These are phyloP conservation scores for Serrognathus titanus DNA, from an alignment of 2,888 invertebrate genomes.

Conservation along the genomic window DNA sequence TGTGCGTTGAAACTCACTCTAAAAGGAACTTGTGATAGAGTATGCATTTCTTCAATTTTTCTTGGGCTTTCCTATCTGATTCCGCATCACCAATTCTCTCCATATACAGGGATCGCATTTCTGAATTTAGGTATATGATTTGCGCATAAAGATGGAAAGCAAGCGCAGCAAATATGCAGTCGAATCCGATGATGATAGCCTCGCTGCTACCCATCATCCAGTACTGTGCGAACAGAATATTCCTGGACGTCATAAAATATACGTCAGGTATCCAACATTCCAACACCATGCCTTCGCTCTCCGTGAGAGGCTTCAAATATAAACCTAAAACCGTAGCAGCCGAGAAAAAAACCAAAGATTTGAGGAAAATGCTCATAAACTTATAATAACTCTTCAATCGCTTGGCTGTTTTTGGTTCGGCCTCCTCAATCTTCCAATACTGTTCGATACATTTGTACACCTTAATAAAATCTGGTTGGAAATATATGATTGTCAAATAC, in stretches of 20 bases:
- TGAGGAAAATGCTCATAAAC: not conserved
- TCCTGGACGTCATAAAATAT: not conserved
- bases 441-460: not conserved
- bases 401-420: not conserved
- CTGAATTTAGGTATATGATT: slow-evolving; percentile 6
- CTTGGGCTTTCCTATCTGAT: not conserved
- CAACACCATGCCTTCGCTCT: slow-evolving; percentile 1
- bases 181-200: slow-evolving; percentile 1
- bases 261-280: slow-evolving; percentile 3
- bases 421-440: slow-evolving; percentile 2
- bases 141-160: slow-evolving; percentile 6
- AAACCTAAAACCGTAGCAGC: slow-evolving; percentile 1
- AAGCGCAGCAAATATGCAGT: slow-evolving; percentile 8
- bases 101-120: not conserved
- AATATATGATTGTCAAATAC: not conserved
- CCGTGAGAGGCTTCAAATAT: slow-evolving; percentile 1
- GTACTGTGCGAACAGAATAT: slow-evolving; percentile 2
- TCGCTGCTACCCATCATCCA: not conserved
- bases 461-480: not conserved
- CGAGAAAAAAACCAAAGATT: not conserved
- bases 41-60: slow-evolving; percentile 5
- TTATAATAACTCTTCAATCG: slow-evolving; percentile 1
- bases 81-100: not conserved
- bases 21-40: slow-evolving; percentile 13
- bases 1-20: not conserved